A percentile compares a stretch with the other conserved stretches of the same genome.
Evolutionary conservation across 2,113 vertebrate genomes (phyloP).

Genomic region (Notothenia rossii): DNA sequence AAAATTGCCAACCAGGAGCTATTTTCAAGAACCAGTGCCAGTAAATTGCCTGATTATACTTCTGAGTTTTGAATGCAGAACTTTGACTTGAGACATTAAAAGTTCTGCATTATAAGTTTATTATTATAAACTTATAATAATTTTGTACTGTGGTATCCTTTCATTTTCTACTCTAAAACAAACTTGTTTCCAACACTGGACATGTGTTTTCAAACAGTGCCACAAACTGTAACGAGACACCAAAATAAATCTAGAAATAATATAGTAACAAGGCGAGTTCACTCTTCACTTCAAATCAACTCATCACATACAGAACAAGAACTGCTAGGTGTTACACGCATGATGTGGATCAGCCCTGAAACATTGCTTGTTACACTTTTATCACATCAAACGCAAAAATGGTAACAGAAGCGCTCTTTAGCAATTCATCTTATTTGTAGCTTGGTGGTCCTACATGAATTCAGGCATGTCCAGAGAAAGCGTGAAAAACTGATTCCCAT

Average conservation of each 20-base stretch:
- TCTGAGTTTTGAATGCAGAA: background rate
- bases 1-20: too few species aligned
- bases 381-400: conserved; percentile 5
- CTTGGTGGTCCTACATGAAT: conserved; percentile 1
- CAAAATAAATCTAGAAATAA: background rate
- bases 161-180: too few species aligned
- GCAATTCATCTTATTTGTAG: background rate
- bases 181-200: too few species aligned
- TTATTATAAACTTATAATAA: too few species aligned
- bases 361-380: conserved; percentile 1
- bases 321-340: background rate
- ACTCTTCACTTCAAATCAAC: background rate
- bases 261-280: background rate
- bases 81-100: background rate
- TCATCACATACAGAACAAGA: background rate
- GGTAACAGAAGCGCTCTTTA: background rate
- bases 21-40: too few species aligned
- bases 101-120: too few species aligned
- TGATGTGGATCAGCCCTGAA: background rate
- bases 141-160: background rate
- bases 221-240: background rate
- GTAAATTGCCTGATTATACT: background rate
- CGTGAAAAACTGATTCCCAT: conserved; percentile 53
- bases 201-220: background rate
- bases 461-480: conserved; percentile 8